phyloP scores from a whole-genome alignment of 1,140 invertebrate species.

The Octopus bimaculoides region DNA sequence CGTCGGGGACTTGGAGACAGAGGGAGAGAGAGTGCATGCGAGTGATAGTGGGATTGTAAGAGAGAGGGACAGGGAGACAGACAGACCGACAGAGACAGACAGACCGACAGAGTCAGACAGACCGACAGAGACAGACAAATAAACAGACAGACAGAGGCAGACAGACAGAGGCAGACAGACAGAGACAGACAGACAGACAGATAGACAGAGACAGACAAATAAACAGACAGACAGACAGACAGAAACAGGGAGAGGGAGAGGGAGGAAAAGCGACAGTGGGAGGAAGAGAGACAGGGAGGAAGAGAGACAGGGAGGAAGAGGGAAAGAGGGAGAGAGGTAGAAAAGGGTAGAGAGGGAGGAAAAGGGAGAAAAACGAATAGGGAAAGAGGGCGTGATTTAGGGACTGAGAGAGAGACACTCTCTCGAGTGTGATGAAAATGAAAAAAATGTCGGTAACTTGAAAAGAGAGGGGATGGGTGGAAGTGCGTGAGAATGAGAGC shows the following conservation, averaged over 20 bases:
- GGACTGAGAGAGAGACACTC: not conserved
- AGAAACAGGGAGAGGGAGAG: not conserved
- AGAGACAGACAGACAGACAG: not conserved
- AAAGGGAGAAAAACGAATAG: not conserved
- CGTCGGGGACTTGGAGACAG: not conserved
- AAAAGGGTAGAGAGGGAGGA: not conserved
- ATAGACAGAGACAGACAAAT: not conserved
- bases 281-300: not conserved
- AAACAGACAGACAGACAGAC: not conserved
- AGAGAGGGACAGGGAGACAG: not conserved
- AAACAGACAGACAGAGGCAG: not conserved
- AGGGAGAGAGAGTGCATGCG: not conserved
- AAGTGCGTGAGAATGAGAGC: not conserved
- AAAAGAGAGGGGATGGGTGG: not conserved
- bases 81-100: not conserved
- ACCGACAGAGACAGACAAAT: not conserved
- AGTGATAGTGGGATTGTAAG: not conserved
- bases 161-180: not conserved
- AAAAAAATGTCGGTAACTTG: not conserved
- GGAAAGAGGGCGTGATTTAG: not conserved
- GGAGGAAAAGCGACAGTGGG: not conserved
- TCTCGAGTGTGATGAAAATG: not conserved
- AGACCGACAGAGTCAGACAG: not conserved
- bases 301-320: not conserved
- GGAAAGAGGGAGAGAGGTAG: not conserved